Evolutionary conservation across 2,888 invertebrate genomes (phyloP).

Genomic region (Aricia artaxerxes): DNA sequence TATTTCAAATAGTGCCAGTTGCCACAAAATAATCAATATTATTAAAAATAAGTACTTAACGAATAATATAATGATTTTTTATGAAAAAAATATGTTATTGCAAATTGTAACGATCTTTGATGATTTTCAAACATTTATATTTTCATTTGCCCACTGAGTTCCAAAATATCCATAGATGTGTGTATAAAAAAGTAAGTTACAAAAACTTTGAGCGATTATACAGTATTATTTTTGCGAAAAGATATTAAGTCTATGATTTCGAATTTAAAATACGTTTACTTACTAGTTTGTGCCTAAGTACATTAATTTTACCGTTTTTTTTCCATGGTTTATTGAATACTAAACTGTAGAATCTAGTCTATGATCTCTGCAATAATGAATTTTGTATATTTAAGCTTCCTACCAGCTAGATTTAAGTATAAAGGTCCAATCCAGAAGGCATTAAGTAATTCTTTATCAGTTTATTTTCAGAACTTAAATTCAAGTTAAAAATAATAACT

Average conservation of each 20-base stretch:
- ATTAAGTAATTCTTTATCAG: background rate
- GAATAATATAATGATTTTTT: no score
- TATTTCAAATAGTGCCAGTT: no score
- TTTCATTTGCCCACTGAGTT: no score
- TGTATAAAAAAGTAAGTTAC: no score
- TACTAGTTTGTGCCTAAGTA: background rate
- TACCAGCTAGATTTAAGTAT: constrained; percentile 58
- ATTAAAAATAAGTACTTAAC: no score
- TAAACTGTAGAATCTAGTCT: constrained; percentile 70
- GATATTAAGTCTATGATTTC: background rate
- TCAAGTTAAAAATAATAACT: background rate
- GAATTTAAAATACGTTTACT: background rate
- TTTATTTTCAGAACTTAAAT: background rate
- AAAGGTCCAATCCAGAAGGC: background rate
- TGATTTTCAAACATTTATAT: no score
- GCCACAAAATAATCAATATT: no score
- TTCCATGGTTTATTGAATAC: constrained; percentile 19
- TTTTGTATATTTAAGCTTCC: constrained; percentile 54
- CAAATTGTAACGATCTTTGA: no score
- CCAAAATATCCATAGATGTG: no score
- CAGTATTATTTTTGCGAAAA: background rate
- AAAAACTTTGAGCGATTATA: background rate
- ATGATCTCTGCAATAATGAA: constrained; percentile 72
- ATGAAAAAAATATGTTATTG: no score
- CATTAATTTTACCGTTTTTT: constrained; percentile 1